phyloP scores from a whole-genome alignment of 2,888 invertebrate genomes.

The Drosophila greeni region DNA sequence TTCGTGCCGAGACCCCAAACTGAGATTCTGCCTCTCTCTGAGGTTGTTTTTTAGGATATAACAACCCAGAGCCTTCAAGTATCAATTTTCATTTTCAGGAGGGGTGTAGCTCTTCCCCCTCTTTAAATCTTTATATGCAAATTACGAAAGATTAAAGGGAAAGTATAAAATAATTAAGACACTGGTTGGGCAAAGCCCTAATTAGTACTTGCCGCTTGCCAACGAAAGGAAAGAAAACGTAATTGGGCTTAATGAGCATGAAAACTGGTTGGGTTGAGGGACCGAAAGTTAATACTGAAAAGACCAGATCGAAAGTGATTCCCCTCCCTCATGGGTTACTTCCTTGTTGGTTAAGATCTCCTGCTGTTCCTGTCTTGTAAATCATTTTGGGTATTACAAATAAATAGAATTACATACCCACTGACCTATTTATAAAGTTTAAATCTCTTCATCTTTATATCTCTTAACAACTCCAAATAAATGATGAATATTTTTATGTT shows the following conservation, averaged over 20 bases:
- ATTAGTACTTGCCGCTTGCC: constrained; percentile 7
- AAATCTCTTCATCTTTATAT: no score
- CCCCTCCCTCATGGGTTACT: not conserved
- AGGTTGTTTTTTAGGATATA: not conserved
- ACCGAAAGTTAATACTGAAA: constrained; percentile 12
- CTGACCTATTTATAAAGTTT: not conserved
- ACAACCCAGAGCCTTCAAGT: no score
- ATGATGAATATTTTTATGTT: no score
- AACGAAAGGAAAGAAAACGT: constrained; percentile 10
- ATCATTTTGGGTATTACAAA: not conserved
- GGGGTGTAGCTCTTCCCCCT: not conserved
- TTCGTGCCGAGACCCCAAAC: constrained; percentile 15
- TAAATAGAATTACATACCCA: not conserved
- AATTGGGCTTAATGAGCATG: constrained; percentile 10
- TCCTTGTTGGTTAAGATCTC: constrained; percentile 5
- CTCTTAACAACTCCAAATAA: no score
- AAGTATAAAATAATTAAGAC: constrained; percentile 10
- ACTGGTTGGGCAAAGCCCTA: constrained; percentile 3
- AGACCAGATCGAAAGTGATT: not conserved
- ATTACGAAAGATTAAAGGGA: constrained; percentile 11
- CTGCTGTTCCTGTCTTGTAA: not conserved
- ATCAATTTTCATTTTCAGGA: not conserved
- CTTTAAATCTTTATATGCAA: constrained; percentile 3
- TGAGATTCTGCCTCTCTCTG: not conserved
- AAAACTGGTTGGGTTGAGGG: constrained; percentile 11